Base-by-base conservation (phyloP, 2,113 vertebrate genomes). In the Spermophilus dauricus region DNA sequence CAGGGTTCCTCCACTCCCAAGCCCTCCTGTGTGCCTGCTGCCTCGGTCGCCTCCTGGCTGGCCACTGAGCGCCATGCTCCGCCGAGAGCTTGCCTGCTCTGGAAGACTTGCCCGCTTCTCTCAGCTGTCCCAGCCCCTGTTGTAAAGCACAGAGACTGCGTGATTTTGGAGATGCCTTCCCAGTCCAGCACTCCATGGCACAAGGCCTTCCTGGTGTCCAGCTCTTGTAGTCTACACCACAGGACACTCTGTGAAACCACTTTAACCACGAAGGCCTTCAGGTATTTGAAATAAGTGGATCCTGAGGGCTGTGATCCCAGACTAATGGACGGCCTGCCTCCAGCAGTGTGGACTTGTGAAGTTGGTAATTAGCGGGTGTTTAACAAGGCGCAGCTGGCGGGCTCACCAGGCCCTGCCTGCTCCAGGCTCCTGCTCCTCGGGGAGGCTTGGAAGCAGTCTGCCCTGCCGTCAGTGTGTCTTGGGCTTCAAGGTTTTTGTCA, bases 41-140 rank as follows among this genome's bases (percentile, higher is more conserved):
- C 76, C 86, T 69, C 42, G 10, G 8, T 89, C 37, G 75, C 37
- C 26, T 67, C 75, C 12, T 95, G 53, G 48, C 48, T 88, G 65
- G 81, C 53, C 17, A 39, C 7, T 0, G 26, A 65, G 5, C 0
- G 0, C 30, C 51, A 14, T 2, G 30, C 9, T 11, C 10, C 26
- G 5, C 20, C 32, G 17, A 13, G 65, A 69, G 30, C 18, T 4
- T n/a, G 32, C 39, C 16, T n/a, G 4, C 89, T 67, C 69, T 56
- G 3, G 24, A 20, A 20, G 56, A n/a, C 5, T 39, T 18, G 17
- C 1, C 76, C 39, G 2, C 20, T 86, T 86, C 42, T 17, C 24
- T 69, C 10, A 14, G 13, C 72, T 34, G 3, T 1, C 14, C 26
- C 37, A 8, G 85, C 12, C 34, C 85, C 53, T 22, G 26, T 9